Base-by-base conservation (phyloP, 1,140 invertebrate genomes). In the Pseudobourletiella spinata region DNA sequence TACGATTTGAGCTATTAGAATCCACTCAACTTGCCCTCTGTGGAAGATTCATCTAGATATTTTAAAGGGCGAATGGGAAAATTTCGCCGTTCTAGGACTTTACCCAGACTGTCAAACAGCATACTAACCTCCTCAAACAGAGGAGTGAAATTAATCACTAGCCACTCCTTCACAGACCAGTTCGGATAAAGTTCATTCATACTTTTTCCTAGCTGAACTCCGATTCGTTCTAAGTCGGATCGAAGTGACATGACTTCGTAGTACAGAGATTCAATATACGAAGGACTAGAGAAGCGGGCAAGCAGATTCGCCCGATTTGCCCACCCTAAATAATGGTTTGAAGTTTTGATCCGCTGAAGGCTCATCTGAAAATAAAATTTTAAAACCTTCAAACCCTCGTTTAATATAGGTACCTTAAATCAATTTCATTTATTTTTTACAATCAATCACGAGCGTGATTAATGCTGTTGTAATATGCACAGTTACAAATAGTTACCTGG, bases 241-340 rank as follows among this genome's bases (percentile, higher is more conserved):
- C 66, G 59, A 15, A 74, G 43, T 11, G 68, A 68, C 42, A 28
- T 60, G n/a, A 74, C 54, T 25, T 72, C 70, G 15, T 57, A 55
- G 48, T 67, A 69, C 14, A 73, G 72, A 42, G 51, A 50, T 57
- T 76, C 73, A 35, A 75, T 67, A 58, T 74, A 72, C 20, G 73
- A 72, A 16, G 76, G 76, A 67, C 71, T 76, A 8, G 76, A 75
- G 59, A 76, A 77, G 22, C 68, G 63, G 59, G 68, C 69, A 14
- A 71, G 50, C 6, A 74, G 57, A 52, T 76, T 73, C 30, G 72
- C 73, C 18, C 67, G 57, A 57, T 70, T 70, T 43, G 75, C 69
- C 76, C 76, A 78, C 18, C 76, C 76, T 39, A 70, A 59, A 56
- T 73, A 67, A 28, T 71, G 71, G 18, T 63, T 67, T 66, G 73